Evolutionary conservation across 2,797 vertebrate genomes (phyloP).

Genomic region (Phylloscopus collybita): DNA sequence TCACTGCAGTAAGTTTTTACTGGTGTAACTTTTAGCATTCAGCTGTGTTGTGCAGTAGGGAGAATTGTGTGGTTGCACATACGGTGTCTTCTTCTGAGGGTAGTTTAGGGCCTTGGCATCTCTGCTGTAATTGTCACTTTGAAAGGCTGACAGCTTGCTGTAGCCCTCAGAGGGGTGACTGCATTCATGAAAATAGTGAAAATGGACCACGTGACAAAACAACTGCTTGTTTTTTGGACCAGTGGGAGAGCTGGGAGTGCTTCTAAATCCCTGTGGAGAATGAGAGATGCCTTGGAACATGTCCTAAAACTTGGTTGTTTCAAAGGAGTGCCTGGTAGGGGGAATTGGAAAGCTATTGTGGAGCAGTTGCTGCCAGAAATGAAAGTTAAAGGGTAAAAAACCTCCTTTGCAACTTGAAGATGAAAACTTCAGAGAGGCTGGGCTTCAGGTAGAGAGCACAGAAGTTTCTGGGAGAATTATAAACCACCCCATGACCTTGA

Average conservation of each 20-base stretch:
- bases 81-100: background rate
- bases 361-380: background rate
- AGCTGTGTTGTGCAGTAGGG: background rate
- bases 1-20: background rate
- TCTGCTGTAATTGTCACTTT: background rate
- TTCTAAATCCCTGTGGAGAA: background rate
- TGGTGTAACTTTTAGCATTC: background rate
- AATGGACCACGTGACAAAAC: background rate
- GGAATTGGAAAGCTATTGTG: background rate
- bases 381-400: background rate
- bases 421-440: background rate
- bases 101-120: background rate
- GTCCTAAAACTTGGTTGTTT: background rate
- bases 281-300: background rate
- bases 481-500: background rate
- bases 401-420: background rate
- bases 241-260: background rate
- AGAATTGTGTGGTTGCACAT: background rate
- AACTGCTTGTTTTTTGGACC: background rate
- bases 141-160: background rate
- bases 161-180: background rate
- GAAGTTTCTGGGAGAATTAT: background rate
- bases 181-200: background rate
- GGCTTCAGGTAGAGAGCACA: background rate
- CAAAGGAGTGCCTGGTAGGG: background rate